Evolutionary conservation across 2,797 vertebrate genomes (phyloP).

Genomic region (Alfaro cultratus): DNA sequence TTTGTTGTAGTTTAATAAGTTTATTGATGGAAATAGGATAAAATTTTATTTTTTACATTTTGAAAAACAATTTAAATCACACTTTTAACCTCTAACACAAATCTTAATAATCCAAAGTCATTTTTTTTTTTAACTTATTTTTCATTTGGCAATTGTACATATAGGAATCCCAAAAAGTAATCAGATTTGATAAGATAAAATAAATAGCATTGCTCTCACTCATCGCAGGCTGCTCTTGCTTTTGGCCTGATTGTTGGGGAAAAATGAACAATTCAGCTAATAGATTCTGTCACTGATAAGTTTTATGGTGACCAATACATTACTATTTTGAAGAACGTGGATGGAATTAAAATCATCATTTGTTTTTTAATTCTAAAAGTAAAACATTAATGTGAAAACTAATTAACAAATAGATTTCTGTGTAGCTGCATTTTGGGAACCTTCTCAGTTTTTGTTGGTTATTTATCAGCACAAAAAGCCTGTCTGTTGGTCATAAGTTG

Average conservation of each 20-base stretch:
- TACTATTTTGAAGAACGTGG: neutral
- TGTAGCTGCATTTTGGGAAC: neutral
- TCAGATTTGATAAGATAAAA: neutral
- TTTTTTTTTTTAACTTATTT: too few relatives aligned
- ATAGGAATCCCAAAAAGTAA: neutral
- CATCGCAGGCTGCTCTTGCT: neutral
- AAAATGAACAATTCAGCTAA: neutral
- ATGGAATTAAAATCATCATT: neutral
- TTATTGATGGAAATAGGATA: neutral
- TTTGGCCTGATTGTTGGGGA: neutral
- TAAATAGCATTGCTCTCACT: neutral
- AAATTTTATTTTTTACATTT: too few relatives aligned
- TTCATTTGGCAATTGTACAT: neutral
- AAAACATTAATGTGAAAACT: neutral
- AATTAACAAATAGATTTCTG: neutral
- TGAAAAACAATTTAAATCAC: too few relatives aligned
- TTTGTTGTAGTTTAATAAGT: neutral
- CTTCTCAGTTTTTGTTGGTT: neutral
- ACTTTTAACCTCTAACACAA: too few relatives aligned
- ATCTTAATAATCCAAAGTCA: too few relatives aligned
- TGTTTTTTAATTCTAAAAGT: neutral
- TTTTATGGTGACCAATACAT: neutral
- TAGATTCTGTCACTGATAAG: neutral
- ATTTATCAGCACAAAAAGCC: neutral
- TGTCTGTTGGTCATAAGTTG: conserved; percentile 7